Base-by-base conservation (phyloP, 1,140 invertebrate genomes). In the Lucilia cuprina region DNA sequence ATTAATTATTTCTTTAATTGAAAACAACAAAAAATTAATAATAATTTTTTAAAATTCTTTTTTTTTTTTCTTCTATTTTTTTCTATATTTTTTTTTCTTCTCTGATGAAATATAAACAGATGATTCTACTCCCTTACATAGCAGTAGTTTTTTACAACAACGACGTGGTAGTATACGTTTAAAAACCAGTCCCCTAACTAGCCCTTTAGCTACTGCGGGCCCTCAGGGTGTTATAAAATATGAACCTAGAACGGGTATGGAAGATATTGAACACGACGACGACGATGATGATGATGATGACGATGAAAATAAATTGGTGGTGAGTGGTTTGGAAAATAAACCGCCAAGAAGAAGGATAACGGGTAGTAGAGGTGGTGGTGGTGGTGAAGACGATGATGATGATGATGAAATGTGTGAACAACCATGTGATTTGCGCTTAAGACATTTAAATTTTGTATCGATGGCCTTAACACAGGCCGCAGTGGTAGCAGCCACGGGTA, bases 371-470 rank as follows among this genome's bases (percentile, higher is more conserved):
- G 85, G 86, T 50, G 83, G 85, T 19, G 85, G 84, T n/a, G 34
- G 82, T 9, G 82, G 83, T 17, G 50, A 83, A 77, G 85, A 87
- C 19, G 83, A 83, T 5, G 85, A 87, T 17, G 75, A 86, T 10
- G 82, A 84, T 21, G 83, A 85, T 5, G 82, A 86, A 19, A 84
- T 65, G 49, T 74, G 85, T 70, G 86, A 87, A 7, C 86, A 89
- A 74, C 90, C 90, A 17, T 91, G 87, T 80, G 90, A 91, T 86
- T 85, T 91, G 77, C 86, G 90, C 50, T 84, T 87, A 50, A 19
- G 80, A 13, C 30, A 77, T 49, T 85, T 84, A 49, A 85, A 86
- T 83, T 35, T 85, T 9, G 84, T 84, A 0, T 84, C 84, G 5
- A 85, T 84, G 55, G 84, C 82, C n/a, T 35, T 84, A 82, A 82